phyloP scores from a whole-genome alignment of 2,113 vertebrate species.

The Leptodactylus fuscus region DNA sequence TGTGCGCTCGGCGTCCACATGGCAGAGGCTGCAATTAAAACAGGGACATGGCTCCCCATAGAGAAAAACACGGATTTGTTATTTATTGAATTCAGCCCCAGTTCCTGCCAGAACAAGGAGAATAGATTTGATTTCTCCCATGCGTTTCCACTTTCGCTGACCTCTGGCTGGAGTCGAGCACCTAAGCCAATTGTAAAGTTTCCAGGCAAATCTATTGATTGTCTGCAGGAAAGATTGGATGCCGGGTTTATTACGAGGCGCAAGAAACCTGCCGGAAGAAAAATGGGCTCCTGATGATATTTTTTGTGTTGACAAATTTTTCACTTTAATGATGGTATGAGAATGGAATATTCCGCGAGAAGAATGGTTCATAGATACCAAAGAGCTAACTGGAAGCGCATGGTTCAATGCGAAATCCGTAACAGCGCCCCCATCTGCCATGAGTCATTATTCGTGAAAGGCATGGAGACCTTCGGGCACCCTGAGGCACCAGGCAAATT shows the following conservation, averaged over 20 bases:
- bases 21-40: constrained; percentile 71
- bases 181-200: constrained; percentile 67
- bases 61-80: constrained; percentile 74
- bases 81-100: constrained; percentile 74
- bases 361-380: too few species aligned
- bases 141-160: constrained; percentile 65
- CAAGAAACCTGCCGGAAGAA: neutral
- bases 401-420: neutral
- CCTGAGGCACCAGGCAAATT: too few species aligned
- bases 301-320: neutral
- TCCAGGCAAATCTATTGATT: constrained; percentile 68
- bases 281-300: neutral
- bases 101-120: constrained; percentile 61
- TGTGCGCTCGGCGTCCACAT: neutral
- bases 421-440: neutral
- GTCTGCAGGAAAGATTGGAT: constrained; percentile 52
- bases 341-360: neutral
- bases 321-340: neutral
- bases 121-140: constrained; percentile 69
- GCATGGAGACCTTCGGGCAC: too few species aligned
- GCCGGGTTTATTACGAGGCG: constrained; percentile 25
- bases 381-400: neutral
- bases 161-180: constrained; percentile 64
- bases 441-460: too few species aligned
- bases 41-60: constrained; percentile 69